A percentile compares a stretch with the other conserved stretches of the same genome.
Conservation (phyloP, 2,113 vertebrate species). For the Artemisiospiza belli region DNA sequence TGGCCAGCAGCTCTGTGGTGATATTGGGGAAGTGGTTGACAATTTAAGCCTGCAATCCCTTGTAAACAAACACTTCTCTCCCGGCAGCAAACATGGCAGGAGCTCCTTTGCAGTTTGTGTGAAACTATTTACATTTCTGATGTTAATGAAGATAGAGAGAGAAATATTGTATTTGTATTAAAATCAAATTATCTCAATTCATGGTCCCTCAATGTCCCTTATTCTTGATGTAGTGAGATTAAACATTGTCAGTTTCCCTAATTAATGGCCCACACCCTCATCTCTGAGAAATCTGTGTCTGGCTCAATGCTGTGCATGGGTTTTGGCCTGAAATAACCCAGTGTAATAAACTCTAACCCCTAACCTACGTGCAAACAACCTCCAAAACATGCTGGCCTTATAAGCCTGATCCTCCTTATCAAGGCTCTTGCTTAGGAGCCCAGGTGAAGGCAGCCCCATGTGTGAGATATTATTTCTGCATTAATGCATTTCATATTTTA, state of each 20-base stretch:
- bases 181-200: background rate
- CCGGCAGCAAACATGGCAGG: background rate
- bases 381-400: background rate
- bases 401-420: background rate
- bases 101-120: background rate
- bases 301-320: rapidly evolving
- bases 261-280: background rate
- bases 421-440: background rate
- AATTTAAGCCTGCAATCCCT: background rate
- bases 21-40: rapidly evolving
- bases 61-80: background rate
- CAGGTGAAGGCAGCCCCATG: background rate
- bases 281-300: background rate
- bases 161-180: background rate
- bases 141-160: background rate
- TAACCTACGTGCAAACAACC: background rate
- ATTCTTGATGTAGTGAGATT: background rate
- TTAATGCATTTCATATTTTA: background rate
- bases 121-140: background rate
- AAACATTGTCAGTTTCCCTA: background rate
- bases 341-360: background rate
- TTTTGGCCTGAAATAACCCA: background rate
- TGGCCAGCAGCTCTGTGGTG: background rate
- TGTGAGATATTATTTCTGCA: background rate
- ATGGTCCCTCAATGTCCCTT: background rate